Conservation (phyloP, 2,888 invertebrate genomes). For the Sipha maydis region DNA sequence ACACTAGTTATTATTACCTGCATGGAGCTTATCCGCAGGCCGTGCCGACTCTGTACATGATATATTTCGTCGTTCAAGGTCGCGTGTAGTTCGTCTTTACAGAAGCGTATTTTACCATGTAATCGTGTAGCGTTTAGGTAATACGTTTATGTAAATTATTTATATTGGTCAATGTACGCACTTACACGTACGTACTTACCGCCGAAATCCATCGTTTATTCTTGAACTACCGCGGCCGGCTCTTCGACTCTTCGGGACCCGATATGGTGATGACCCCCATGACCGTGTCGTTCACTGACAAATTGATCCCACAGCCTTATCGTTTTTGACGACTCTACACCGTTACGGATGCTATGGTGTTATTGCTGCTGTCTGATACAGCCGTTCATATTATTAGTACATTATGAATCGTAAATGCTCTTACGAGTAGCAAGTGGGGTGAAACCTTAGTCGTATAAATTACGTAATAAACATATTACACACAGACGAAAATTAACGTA, state of each 20-base stretch:
- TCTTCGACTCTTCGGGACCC: background rate
- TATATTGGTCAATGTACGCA: background rate
- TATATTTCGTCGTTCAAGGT: constrained; percentile 11
- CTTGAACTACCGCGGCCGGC: background rate
- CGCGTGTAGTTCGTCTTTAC: background rate
- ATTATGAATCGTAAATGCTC: background rate
- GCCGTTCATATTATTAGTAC: background rate
- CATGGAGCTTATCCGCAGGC: background rate
- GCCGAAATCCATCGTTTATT: background rate
- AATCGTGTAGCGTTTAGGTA: background rate
- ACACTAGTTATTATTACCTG: background rate
- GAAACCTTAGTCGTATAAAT: background rate
- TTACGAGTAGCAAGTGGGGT: background rate
- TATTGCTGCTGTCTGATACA: background rate
- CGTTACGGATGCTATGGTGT: background rate
- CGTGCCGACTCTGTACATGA: no score
- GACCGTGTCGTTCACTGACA: background rate
- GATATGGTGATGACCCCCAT: background rate
- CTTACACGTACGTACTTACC: background rate
- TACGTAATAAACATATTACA: no score
- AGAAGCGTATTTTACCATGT: background rate
- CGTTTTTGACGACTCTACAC: background rate
- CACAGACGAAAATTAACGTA: background rate
- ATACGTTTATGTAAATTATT: background rate
- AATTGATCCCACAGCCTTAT: background rate